Base-by-base conservation (phyloP, 2,888 invertebrate genomes). In the Aleiodes leptofemur region DNA sequence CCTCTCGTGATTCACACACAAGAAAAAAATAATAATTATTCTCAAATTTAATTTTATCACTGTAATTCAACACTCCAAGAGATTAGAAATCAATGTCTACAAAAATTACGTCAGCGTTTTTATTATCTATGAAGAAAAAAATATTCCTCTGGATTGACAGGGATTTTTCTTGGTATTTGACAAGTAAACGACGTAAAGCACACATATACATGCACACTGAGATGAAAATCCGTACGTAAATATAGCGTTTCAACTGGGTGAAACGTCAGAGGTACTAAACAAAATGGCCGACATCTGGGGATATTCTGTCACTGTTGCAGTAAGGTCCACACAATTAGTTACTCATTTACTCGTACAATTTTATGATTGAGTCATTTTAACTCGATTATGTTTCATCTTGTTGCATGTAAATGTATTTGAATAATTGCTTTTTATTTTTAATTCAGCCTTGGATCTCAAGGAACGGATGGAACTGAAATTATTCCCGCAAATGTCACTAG, bases 51-150 rank as follows among this genome's bases (percentile, higher is more conserved):
- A 48, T 9, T 43, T 64, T 64, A 64, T 64, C 64, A 64, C 43
- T 0, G 16, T 13, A 16, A 43, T 29, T 14, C 48, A 16, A 16
- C 8, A 43, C 5, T 64, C 16, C 2, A 48, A 34, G 64, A 55
- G 14, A 55, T 16, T 43, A 23, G 29, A 56, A 48, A 43, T 43
- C 16, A 48, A 16, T 13, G 16, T 11, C 8, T 43, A 16, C 23
- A 23, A 23, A 23, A 23, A 48, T 64, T 64, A 64, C 59, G 59
- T 59, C 59, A 59, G n/a, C 6, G 57, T 29, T 23, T 23, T 23
- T 59, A 11, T 57, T 43, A 64, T 64, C 64, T 43, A 3, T 16
- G 64, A 48, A 64, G 48, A 64, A 64, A 64, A 64, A 64, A 64
- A 64, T 43, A 56, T 43, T 16, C 14, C 38, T 8, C 14, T 16